Percentiles rank a stretch among this genome's conserved stretches.
Conservation (phyloP, 2,113 vertebrate species). For the Myxocyprinus asiaticus region DNA sequence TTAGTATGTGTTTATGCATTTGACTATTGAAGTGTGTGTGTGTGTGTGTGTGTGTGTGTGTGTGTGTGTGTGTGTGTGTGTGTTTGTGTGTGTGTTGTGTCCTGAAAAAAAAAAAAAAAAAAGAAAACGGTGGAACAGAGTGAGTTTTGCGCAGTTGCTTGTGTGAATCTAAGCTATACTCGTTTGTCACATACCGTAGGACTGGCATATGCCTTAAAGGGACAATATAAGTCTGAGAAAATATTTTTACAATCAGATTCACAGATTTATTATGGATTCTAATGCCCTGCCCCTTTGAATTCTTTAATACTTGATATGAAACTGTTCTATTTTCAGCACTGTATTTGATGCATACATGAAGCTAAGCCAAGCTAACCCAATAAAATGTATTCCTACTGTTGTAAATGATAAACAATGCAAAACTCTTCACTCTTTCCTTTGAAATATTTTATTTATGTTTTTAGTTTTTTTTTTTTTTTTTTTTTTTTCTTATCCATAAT, state of each 20-base stretch:
- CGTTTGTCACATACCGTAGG: conserved; percentile 17
- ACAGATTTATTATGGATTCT: conserved; percentile 33
- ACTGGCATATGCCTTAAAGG: conserved; percentile 7
- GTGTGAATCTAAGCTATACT: conserved; percentile 10
- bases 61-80: too few species aligned
- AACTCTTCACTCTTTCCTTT: background rate
- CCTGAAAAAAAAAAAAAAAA: too few species aligned
- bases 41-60: background rate
- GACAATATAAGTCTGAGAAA: conserved; percentile 42
- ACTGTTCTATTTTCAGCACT: conserved; percentile 55
- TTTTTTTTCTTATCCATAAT: background rate
- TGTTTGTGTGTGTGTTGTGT: background rate
- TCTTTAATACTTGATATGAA: conserved; percentile 39
- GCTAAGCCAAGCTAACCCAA: conserved; percentile 51
- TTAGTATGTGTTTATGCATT: conserved; percentile 6
- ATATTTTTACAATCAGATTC: conserved; percentile 43
- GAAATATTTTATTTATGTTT: too few species aligned
- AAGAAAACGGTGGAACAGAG: background rate
- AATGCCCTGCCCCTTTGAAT: conserved; percentile 14
- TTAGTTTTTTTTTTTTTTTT: background rate
- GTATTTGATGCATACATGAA: conserved; percentile 47
- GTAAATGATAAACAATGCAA: conserved; percentile 46
- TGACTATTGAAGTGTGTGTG: background rate
- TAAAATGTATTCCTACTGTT: conserved; percentile 44
- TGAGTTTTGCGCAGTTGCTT: conserved; percentile 14